Evolutionary conservation across 2,113 vertebrate species (phyloP).

Genomic region (Rhipidura dahli): DNA sequence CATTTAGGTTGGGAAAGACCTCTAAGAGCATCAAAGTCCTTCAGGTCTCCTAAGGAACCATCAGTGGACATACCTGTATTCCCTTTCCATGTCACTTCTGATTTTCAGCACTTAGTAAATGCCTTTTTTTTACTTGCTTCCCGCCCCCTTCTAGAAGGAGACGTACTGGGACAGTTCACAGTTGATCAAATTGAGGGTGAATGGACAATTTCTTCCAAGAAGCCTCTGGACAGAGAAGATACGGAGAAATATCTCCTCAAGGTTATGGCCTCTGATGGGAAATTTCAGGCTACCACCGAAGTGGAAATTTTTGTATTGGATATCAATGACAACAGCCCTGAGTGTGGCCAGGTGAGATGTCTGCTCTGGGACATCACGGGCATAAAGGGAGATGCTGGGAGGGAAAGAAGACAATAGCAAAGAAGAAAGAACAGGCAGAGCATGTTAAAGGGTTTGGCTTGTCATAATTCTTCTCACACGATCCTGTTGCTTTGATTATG

Average conservation of each 20-base stretch:
- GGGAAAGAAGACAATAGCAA: background rate
- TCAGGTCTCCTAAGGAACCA: background rate
- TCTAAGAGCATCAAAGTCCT: background rate
- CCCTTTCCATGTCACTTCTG: background rate
- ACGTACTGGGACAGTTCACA: conserved; percentile 85
- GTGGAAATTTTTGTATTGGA: conserved; percentile 91
- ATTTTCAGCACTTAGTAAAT: background rate
- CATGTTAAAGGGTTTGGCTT: background rate
- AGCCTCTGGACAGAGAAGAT: conserved; percentile 86
- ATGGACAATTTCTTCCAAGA: conserved; percentile 87
- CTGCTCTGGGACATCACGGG: background rate
- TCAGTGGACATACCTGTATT: background rate
- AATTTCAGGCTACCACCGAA: conserved; percentile 81
- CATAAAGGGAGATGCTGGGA: background rate
- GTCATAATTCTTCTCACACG: conserved; percentile 24
- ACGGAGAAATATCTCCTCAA: conserved; percentile 82
- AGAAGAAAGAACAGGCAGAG: conserved; percentile 16
- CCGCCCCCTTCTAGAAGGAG: conserved; percentile 80
- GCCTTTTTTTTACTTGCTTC: background rate
- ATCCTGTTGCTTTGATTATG: conserved; percentile 42
- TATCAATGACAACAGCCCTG: conserved; percentile 93
- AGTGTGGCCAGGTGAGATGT: conserved; percentile 86
- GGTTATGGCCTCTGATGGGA: conserved; percentile 90
- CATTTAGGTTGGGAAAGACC: background rate
- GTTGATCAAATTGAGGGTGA: conserved; percentile 80